Percentiles rank a stretch among this genome's conserved stretches.
These are phyloP conservation scores for Cephus rjabovi DNA, from an alignment of 2,888 invertebrate species.

Conservation along the genomic window DNA sequence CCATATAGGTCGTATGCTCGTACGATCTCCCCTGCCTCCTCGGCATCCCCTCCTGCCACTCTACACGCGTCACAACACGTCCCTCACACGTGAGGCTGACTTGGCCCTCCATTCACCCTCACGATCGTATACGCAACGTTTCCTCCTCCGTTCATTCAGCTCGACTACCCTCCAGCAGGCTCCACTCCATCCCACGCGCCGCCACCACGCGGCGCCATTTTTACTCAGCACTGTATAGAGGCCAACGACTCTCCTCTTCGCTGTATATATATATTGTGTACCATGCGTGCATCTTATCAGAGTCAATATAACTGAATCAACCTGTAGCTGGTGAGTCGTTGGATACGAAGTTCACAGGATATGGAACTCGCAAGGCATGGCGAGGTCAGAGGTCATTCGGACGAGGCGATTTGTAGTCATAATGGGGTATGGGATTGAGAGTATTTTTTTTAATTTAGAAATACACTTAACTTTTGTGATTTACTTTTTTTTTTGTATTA, in stretches of 20 bases:
- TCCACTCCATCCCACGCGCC: constrained; percentile 31
- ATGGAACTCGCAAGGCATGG: too few relatives aligned
- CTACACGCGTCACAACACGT: constrained; percentile 2
- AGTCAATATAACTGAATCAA: too few relatives aligned
- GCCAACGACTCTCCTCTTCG: constrained; percentile 14
- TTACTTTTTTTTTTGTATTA: too few relatives aligned
- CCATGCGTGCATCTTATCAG: too few relatives aligned
- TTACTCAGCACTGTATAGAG: constrained; percentile 13
- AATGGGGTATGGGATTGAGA: too few relatives aligned
- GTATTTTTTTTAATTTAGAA: too few relatives aligned
- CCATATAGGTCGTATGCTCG: constrained; percentile 11
- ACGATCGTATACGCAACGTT: constrained; percentile 40
- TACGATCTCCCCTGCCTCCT: constrained; percentile 23
- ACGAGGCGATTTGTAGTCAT: too few relatives aligned
- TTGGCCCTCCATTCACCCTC: constrained; percentile 46
- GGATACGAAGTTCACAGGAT: too few relatives aligned
- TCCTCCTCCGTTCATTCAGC: constrained; percentile 42
- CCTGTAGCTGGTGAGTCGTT: too few relatives aligned
- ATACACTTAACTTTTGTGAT: too few relatives aligned
- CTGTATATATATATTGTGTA: constrained; percentile 10
- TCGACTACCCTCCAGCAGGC: constrained; percentile 36
- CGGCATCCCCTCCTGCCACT: constrained; percentile 13
- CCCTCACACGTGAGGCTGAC: constrained; percentile 39
- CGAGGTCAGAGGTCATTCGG: too few relatives aligned
- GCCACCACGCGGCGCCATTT: constrained; percentile 38